Base-by-base conservation (phyloP, 2,113 vertebrate species). In the Brienomyrus brachyistius region DNA sequence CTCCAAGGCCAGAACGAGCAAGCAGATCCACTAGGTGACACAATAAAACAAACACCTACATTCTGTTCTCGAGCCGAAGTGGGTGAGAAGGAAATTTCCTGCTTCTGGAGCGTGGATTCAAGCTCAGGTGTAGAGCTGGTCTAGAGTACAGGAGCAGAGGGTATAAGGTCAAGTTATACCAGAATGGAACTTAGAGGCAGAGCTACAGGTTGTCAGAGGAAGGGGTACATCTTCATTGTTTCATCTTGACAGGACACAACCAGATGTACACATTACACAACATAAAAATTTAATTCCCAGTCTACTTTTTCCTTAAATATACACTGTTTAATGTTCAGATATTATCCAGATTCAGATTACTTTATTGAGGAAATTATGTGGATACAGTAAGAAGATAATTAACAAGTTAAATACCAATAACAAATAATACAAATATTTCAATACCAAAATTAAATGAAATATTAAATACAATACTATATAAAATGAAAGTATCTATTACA, bases 41-140 rank as follows among this genome's bases (percentile, higher is more conserved):
- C n/a, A n/a, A n/a, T n/a, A 10, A n/a, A 66, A 62, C 21, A 27
- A 66, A 66, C 59, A 88, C 96, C 96, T 94, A 97, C 97, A 93
- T 99, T 97, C 66, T 95, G 96, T 6, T 98, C 98, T 17, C 94
- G 89, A 84, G 92, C 87, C 11, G 94, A 94, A 27, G 95, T 92
- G 0, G 96, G 96, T 0, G 96, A 92, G 9, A 94, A 96, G 90
- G 94, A 77, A 77, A 35, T 92, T 85, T 97, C 97, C 1, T 95
- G 88, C 91, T 95, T 98, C 84, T 94, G 92, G 48, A 95, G 94
- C 10, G 94, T 92, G 27, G 94, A 62, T 74, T 99, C 98, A 1
- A 96, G 93, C 59, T 99, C 98, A 31, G 94, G 91, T 87, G 97
- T 89, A 23, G 96, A 97, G 92, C 95, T 95, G 5, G 95, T 94